Evolutionary conservation across 2,888 invertebrate species (phyloP), one percentile per base, ranked within the genome.

Genomic region (Trichopria drosophilae): DNA sequence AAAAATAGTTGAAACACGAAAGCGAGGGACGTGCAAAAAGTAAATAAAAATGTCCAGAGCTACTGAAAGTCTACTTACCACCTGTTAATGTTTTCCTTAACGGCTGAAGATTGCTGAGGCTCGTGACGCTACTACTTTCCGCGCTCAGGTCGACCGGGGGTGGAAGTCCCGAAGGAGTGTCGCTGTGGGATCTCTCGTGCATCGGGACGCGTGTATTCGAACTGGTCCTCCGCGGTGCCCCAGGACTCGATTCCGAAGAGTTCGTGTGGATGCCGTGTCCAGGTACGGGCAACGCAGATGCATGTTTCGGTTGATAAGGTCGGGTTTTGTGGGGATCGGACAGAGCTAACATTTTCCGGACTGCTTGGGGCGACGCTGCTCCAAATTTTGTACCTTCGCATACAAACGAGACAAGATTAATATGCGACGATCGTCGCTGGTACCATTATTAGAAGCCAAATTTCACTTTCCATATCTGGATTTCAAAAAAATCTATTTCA

Each of bases 291-390:
- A 77, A 80, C 19, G 81, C 80, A 20, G 81, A 80, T 60, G 76
- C 77, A 65, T 85, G 84, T 41, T 90, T 83, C 1, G 93, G 91
- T 71, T 93, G 91, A 69, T 92, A 90, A 5, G 90, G 93, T 44
- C 92, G 82, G 7, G 93, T 90, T 76, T 93, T 93, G 42, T 86
- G 87, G 10, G 88, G 88, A 71, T 93, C 92, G 9, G 93, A 90
- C 22, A 99, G 80, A 6, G 96, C 88, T 62, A 99, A 80, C 73
- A 99, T 84, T 76, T 99, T 99, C 66, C 95, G 85, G 13, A 98
- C 94, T 6, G 97, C 94, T 77, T 97, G 96, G 15, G 98, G 98
- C 10, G 96, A 96, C 29, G 95, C 95, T 29, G 96, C 88, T 59
- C 95, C 88, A 53, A 75, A 75, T 60, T 75, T 75, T 59, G 75